Evolutionary conservation across 2,888 invertebrate species (phyloP).

Genomic region (Helleia helle): DNA sequence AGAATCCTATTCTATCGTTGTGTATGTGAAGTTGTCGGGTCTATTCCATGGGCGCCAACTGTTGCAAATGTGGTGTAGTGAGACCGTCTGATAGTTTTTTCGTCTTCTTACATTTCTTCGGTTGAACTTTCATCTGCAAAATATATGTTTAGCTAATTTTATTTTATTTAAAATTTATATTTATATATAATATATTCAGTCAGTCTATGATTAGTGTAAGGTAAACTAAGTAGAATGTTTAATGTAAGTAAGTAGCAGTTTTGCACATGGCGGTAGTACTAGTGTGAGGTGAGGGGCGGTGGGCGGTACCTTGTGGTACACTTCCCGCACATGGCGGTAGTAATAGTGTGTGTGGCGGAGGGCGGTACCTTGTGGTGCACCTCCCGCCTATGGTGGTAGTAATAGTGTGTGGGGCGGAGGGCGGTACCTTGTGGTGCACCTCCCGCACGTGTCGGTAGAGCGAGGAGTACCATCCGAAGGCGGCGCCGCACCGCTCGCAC

Average conservation of each 20-base stretch:
- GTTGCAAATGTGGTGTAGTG: slow-evolving; percentile 16
- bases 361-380: slow-evolving; percentile 58
- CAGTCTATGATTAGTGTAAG: too few relatives aligned
- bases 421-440: slow-evolving; percentile 57
- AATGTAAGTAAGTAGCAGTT: too few relatives aligned
- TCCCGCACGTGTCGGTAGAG: slow-evolving; percentile 54
- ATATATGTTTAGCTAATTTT: too few relatives aligned
- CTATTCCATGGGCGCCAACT: slow-evolving; percentile 11
- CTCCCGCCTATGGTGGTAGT: slow-evolving; percentile 29
- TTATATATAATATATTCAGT: too few relatives aligned
- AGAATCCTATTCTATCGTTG: too few relatives aligned
- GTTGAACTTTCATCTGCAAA: slow-evolving; percentile 42
- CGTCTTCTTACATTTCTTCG: slow-evolving; percentile 36
- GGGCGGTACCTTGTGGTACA: background rate
- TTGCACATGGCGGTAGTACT: too few relatives aligned
- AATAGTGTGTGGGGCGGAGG: background rate
- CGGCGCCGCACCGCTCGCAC: slow-evolving; percentile 46
- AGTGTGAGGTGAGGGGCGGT: too few relatives aligned
- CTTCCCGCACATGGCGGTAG: background rate
- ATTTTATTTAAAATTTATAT: too few relatives aligned
- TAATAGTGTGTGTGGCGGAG: background rate
- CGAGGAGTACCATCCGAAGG: slow-evolving; percentile 64
- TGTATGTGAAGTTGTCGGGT: too few relatives aligned
- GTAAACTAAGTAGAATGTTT: too few relatives aligned
- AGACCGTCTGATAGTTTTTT: slow-evolving; percentile 25